Evolutionary conservation across 2,888 invertebrate genomes (phyloP).

Genomic region (Hecatera dysodea): DNA sequence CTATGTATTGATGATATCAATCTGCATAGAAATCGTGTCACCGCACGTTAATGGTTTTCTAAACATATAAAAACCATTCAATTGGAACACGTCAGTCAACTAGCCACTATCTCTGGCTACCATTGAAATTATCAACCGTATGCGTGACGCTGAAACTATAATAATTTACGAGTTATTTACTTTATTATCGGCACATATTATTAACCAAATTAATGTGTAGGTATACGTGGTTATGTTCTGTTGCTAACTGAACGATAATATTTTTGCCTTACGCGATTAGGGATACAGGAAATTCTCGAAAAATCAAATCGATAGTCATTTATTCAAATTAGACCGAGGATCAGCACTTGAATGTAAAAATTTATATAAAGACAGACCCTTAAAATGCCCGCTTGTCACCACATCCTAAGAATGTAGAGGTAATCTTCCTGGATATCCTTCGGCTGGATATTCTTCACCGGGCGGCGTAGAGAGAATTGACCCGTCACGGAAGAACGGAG

Average conservation of each 20-base stretch:
- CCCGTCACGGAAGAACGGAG: too few species aligned
- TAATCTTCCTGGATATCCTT: too few species aligned
- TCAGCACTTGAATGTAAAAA: too few species aligned
- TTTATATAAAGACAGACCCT: too few species aligned
- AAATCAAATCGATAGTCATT: neutral
- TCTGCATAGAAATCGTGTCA: neutral
- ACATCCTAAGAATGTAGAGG: too few species aligned
- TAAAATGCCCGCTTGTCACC: too few species aligned
- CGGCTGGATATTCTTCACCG: too few species aligned
- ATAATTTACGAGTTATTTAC: slow-evolving; percentile 29
- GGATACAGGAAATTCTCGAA: neutral
- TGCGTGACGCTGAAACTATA: slow-evolving; percentile 34
- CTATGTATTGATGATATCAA: neutral
- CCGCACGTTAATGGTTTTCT: neutral
- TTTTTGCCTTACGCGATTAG: neutral
- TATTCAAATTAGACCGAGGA: too few species aligned
- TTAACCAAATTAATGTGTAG: slow-evolving; percentile 13
- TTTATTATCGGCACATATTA: slow-evolving; percentile 28
- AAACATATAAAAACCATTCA: slow-evolving; percentile 9
- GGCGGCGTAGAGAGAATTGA: too few species aligned
- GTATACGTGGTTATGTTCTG: slow-evolving; percentile 20
- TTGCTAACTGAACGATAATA: slow-evolving; percentile 12
- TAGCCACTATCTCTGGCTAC: slow-evolving; percentile 34
- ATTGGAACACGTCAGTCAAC: slow-evolving; percentile 34
- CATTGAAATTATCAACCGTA: slow-evolving; percentile 22